Conservation (phyloP, 2,888 invertebrate genomes). For the Mythimna vitellina region DNA sequence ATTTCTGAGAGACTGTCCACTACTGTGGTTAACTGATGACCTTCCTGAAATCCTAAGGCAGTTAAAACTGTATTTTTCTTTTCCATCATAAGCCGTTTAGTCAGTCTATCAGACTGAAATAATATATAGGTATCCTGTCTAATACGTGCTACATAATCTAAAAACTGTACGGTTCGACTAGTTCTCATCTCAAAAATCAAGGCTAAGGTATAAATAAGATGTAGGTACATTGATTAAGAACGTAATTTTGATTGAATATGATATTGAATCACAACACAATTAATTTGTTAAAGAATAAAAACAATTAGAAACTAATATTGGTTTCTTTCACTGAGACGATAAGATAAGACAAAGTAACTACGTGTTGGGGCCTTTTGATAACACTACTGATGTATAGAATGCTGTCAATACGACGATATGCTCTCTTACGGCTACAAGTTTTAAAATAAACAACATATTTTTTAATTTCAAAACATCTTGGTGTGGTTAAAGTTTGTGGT, state of each 20-base stretch:
- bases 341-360: conserved; percentile 87
- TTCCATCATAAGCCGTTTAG: neutral
- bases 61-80: neutral
- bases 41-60: neutral
- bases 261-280: neutral
- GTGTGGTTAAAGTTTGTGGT: conserved; percentile 35
- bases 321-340: conserved; percentile 81
- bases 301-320: conserved; percentile 66
- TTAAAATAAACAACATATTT: conserved; percentile 64
- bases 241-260: neutral
- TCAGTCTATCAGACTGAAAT: conserved; percentile 6
- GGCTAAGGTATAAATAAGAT: neutral
- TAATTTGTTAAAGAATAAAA: conserved; percentile 27
- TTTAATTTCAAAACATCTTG: conserved; percentile 48
- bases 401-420: conserved; percentile 85
- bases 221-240: neutral
- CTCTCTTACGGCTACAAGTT: conserved; percentile 73
- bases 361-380: conserved; percentile 82
- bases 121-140: conserved; percentile 2
- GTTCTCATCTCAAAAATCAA: neutral
- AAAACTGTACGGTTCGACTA: neutral
- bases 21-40: neutral
- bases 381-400: conserved; percentile 80
- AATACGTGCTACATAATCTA: conserved; percentile 1
- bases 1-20: neutral